Evolutionary conservation across 1,140 invertebrate genomes (phyloP).

Genomic region (Rhopalosiphum maidis): DNA sequence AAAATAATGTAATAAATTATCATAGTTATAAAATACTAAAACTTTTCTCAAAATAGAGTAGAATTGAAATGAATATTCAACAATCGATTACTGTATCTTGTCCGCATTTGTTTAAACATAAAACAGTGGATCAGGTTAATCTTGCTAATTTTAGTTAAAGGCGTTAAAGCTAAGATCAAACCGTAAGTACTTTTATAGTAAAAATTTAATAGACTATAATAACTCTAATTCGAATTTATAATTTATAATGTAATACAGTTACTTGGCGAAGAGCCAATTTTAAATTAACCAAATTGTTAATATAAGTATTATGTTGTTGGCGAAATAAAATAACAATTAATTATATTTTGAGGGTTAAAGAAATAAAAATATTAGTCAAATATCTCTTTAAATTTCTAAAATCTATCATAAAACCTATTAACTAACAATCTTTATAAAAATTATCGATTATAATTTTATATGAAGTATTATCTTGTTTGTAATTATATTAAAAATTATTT

Average conservation of each 20-base stretch:
- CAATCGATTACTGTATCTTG: neutral
- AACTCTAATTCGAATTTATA: neutral
- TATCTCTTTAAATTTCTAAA: neutral
- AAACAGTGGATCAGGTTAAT: neutral
- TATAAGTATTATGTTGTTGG: neutral
- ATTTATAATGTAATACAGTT: neutral
- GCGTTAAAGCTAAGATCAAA: neutral
- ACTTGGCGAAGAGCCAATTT: neutral
- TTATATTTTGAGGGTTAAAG: neutral
- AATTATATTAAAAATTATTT: too few relatives aligned
- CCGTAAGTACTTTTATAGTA: neutral
- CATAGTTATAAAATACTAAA: neutral
- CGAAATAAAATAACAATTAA: neutral
- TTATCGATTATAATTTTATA: too few relatives aligned
- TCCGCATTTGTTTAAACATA: neutral
- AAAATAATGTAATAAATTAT: neutral
- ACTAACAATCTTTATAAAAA: too few relatives aligned
- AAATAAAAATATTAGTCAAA: neutral
- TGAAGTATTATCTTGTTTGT: too few relatives aligned
- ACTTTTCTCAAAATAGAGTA: neutral
- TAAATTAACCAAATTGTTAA: neutral
- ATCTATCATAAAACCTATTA: too few relatives aligned
- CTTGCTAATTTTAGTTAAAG: neutral
- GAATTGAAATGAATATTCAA: neutral
- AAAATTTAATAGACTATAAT: neutral